Base-by-base conservation (phyloP, 2,888 invertebrate species). In the Chaetogeoica ovagalla region DNA sequence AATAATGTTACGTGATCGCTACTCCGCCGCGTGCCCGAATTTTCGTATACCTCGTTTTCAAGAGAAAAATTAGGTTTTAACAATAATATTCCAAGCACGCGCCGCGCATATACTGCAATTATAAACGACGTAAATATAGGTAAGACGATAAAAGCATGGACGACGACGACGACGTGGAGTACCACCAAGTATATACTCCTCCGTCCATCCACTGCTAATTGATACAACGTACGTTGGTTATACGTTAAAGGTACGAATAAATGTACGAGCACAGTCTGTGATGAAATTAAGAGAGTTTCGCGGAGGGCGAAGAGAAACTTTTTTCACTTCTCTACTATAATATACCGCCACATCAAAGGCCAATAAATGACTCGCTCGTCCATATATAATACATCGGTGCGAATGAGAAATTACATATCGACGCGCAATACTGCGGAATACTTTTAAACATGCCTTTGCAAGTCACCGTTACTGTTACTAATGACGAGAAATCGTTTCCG, bases 401-500 rank as follows among this genome's bases (percentile, higher is more conserved):
- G 15, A 70, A 60, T 37, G 39, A 62, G 30, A 30, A 30, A 2
- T 30, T 30, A 30, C 30, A 77, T 70, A 30, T 52, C 59, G 57
- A 17, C 19, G 43, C 6, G 52, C 3, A 52, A 55, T 8, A 39
- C 17, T 23, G 48, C 13, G 4, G 15, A 30, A 17, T 52, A 37
- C 5, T 3, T 0, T 4, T 11, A 30, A 30, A 19, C 19, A 19
- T 13, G 17, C 11, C 8, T 8, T 30, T 43, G 9, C 43, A 6
- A 43, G 8, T 23, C 48, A 1, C 1, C 43, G 43, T 30, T 30
- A 6, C 43, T 6, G 11, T 11, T 48, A 8, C 55, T 37, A 73
- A 73, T 63, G 55, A 65, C 55, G 21, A 65, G 15, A 39, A 74
- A 74, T 65, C 21, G 52, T 65, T 74, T 74, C n/a, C 17, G 21